A percentile compares a stretch with the other conserved stretches of the same genome.
These are phyloP conservation scores for Tridacna crocea DNA, from an alignment of 2,888 invertebrate species.

Conservation along the genomic window DNA sequence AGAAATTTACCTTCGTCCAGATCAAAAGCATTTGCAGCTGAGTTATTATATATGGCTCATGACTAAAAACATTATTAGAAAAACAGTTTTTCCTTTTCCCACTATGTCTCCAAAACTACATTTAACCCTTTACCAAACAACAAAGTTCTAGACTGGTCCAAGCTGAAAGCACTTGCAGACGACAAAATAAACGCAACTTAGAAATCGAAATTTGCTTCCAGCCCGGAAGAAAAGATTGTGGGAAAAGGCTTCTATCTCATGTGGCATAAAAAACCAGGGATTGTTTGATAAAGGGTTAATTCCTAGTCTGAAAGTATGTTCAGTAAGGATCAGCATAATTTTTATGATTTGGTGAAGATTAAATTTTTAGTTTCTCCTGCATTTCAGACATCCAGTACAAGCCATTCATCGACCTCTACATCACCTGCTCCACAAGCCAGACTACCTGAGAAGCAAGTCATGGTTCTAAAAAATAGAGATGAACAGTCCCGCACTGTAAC, in stretches of 20 bases:
- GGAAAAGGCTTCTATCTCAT: neutral
- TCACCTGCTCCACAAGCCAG: slow-evolving; percentile 46
- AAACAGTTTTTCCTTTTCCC: too few relatives aligned
- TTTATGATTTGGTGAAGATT: neutral
- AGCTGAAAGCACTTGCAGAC: too few relatives aligned
- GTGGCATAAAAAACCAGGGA: too few relatives aligned
- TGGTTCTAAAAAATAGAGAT: slow-evolving; percentile 67
- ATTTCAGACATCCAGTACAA: neutral
- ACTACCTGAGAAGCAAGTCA: slow-evolving; percentile 68
- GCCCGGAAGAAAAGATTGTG: neutral
- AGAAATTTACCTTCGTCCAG: too few relatives aligned
- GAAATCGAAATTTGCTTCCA: too few relatives aligned
- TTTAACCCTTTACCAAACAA: neutral
- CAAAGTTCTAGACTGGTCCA: too few relatives aligned
- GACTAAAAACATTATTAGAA: too few relatives aligned
- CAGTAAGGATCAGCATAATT: too few relatives aligned
- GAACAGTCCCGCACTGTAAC: slow-evolving; percentile 48
- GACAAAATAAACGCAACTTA: too few relatives aligned
- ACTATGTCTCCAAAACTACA: neutral
- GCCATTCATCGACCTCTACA: slow-evolving; percentile 44
- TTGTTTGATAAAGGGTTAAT: too few relatives aligned
- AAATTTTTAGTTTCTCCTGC: neutral
- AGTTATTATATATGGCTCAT: too few relatives aligned
- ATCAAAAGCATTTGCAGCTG: neutral
- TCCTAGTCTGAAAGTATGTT: neutral